Base-by-base conservation (phyloP, 1,140 invertebrate species). In the Cotesia chilonis region DNA sequence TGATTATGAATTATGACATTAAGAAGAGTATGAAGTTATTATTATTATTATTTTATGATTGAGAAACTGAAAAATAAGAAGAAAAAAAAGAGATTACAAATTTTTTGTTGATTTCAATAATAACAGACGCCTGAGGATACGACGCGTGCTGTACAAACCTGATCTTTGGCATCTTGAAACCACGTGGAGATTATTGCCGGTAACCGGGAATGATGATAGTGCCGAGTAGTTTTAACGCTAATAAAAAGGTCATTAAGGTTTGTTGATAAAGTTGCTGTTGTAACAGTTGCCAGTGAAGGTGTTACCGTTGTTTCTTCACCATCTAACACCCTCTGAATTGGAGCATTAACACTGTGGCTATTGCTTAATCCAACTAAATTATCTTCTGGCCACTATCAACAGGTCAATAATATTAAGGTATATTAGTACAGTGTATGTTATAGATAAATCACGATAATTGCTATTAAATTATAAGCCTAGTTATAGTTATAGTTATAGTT, bases 211-310 rank as follows among this genome's bases (percentile, higher is more conserved):
- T 91, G 86, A 84, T 98, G 95, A 87, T 96, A 97, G 85, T 92
- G 91, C 81, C 92, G 92, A 38, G 96, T 96, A 63, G 96, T 98
- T 89, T 98, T 98, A 17, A 98, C 95, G 87, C 94, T 96, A 82
- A 98, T 94, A 87, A 97, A 98, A 77, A 98, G 89, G 84, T 97
- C 95, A 83, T 94, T 89, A 71, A 96, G 88, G 67, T 89, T 90
- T 57, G 92, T 92, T 64, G 91, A 89, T 76, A 91, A 92, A 75
- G 89, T 91, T 77, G 89, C 88, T 78, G 89, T 89, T 75, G 92
- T 93, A 51, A 88, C 88, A 36, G 87, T 89, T 55, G 86, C 85
- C 38, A 87, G 84, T 73, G 78, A 84, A 38, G 78, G 84, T 76
- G 85, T 89, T 80, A 81, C 82, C 80, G 76, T 80, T 28, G 70